These are phyloP conservation scores for Pachymerium ferrugineum DNA, from an alignment of 2,888 invertebrate genomes.

Conservation along the genomic window DNA sequence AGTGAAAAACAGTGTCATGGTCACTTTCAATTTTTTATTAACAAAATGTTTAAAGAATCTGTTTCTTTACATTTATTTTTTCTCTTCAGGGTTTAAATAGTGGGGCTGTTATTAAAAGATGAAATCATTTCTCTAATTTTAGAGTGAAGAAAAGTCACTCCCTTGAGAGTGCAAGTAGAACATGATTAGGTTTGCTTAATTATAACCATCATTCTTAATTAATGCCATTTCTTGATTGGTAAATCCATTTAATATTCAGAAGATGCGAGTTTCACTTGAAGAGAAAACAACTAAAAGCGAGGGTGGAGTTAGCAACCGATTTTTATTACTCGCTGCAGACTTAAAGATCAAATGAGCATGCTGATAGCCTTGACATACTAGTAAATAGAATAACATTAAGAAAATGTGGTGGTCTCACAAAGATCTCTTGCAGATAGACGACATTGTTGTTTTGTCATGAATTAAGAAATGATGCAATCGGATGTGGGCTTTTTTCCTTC, in stretches of 20 bases:
- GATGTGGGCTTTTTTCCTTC: no score
- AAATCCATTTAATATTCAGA: no score
- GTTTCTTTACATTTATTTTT: no score
- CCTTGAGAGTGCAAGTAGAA: no score
- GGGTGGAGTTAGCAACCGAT: not conserved
- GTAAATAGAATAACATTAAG: not conserved
- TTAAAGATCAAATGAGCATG: not conserved
- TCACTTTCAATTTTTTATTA: no score
- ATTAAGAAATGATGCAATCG: not conserved
- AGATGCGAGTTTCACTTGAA: no score
- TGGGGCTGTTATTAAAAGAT: not conserved
- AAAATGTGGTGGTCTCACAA: no score
- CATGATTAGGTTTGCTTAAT: not conserved
- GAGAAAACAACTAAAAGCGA: no score
- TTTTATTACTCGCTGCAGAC: not conserved
- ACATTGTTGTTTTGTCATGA: not conserved
- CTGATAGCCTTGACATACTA: not conserved
- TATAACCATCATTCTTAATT: not conserved
- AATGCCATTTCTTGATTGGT: not conserved
- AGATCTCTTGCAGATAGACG: not conserved
- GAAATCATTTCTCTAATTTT: not conserved
- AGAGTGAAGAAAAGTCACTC: no score
- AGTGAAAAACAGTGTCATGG: no score
- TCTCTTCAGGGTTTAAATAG: no score
- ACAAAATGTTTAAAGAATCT: no score